Evolutionary conservation across 2,797 vertebrate species (phyloP).

Genomic region (Leptodactylus fallax): DNA sequence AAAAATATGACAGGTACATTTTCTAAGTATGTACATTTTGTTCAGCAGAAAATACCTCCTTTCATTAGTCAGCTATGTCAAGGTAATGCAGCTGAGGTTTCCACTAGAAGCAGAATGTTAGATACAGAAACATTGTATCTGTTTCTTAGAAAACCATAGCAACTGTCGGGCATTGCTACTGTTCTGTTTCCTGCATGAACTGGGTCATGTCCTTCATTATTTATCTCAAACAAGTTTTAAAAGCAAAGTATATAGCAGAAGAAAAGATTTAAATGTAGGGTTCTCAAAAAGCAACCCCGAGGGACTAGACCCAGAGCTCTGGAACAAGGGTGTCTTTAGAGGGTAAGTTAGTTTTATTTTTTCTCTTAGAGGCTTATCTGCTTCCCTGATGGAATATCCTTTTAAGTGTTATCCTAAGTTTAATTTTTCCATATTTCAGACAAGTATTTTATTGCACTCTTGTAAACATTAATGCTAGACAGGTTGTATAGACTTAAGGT

Average conservation of each 20-base stretch:
- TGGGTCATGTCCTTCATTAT: constrained; percentile 22
- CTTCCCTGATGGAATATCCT: too few species aligned
- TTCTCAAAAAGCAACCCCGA: neutral
- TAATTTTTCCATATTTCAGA: neutral
- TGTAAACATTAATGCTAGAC: neutral
- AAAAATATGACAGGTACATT: too few species aligned
- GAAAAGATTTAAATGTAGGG: neutral
- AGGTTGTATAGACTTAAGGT: neutral
- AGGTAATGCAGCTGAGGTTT: neutral
- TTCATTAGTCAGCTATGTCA: neutral
- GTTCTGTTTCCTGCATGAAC: neutral
- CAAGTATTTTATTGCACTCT: neutral
- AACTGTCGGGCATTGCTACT: neutral
- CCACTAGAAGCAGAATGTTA: neutral
- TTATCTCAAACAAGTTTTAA: constrained; percentile 17
- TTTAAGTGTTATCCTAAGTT: neutral
- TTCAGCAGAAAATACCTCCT: neutral
- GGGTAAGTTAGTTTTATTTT: too few species aligned
- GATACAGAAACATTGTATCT: neutral
- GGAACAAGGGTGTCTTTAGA: too few species aligned
- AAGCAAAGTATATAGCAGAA: neutral
- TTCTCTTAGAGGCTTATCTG: too few species aligned
- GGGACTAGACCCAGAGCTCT: too few species aligned
- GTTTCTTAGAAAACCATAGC: constrained; percentile 3
- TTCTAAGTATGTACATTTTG: neutral